Base-by-base conservation (phyloP, 2,797 vertebrate genomes). In the Lateolabrax maculatus region DNA sequence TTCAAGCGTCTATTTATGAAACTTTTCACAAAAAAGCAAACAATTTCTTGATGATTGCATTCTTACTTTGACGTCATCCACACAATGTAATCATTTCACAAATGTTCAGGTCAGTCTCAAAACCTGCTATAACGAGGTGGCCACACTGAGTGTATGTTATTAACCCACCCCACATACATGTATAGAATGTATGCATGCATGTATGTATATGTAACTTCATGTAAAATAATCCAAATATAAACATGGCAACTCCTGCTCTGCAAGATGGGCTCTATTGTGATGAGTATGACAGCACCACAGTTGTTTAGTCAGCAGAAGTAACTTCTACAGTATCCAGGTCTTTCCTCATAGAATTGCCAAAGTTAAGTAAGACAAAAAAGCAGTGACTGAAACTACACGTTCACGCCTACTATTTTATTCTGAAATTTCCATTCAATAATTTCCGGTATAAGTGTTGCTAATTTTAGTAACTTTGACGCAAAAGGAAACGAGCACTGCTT, bases 381-480 rank as follows among this genome's bases (percentile, higher is more conserved):
- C 9, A 52, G 9, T 58, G 9, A 13, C 8, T 1, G 6, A 29
- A 48, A 25, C 10, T 2, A 25, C 12, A 34, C 6, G 13, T 3
- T 4, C 16, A 21, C 4, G 21, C 2, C 8, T 31, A 1, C 2
- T 19, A 18, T 67, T 78, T 83, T 75, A 78, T 78, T 75, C 6
- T 83, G 67, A 78, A 80, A 6, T 41, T 19, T 13, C 9, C 9
- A 46, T 57, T 36, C 5, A 18, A 11, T 0, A 13, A 43, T 34
- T 43, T 87, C 74, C 60, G 25, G 48, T 58, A 7, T 1, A 7
- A 1, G 4, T 39, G 9, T 23, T 10, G 16, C 43, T 72, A 2
- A 66, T 6, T 41, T 19, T 34, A 1, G 21, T 6, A 3, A 11
- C 2, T 53, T 78, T 76, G 37, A 43, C 3, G 0, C 8, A n/a